phyloP scores from a whole-genome alignment of 2,797 vertebrate genomes.

The Synaphobranchus kaupii region DNA sequence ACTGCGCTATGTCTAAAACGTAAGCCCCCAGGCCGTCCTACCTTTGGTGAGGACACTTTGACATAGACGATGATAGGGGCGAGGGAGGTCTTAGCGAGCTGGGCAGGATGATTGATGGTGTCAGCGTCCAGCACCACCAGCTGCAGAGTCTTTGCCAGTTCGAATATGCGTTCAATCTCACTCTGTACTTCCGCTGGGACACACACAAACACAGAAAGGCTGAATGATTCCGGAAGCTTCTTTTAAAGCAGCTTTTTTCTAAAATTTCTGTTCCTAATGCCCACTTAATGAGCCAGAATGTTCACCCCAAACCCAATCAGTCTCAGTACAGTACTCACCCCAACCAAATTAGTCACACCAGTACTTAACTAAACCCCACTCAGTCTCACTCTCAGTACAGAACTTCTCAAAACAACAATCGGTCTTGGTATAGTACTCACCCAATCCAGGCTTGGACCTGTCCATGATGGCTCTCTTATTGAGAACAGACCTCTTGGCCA shows the following conservation, averaged over 20 bases:
- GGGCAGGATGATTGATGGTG: conserved; percentile 94
- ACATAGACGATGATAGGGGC: conserved; percentile 94
- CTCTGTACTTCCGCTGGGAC: conserved; percentile 90
- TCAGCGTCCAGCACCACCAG: conserved; percentile 91
- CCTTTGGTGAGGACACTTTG: conserved; percentile 95
- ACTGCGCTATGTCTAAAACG: too few species aligned
- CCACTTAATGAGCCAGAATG: not conserved
- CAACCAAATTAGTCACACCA: not conserved
- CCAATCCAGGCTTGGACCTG: conserved; percentile 92
- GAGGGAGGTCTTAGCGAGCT: conserved; percentile 93
- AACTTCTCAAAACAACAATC: not conserved
- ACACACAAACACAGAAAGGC: conserved; percentile 32
- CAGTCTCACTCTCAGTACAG: not conserved
- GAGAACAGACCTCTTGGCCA: conserved; percentile 93
- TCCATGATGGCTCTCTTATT: conserved; percentile 96
- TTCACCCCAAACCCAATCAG: not conserved
- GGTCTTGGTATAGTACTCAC: conserved; percentile 64
- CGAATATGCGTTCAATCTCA: conserved; percentile 95
- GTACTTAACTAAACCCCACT: not conserved
- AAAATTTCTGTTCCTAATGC: not conserved
- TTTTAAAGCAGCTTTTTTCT: not conserved
- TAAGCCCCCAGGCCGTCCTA: conserved; percentile 46
- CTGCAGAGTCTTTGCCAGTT: conserved; percentile 93
- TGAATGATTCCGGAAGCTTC: not conserved
- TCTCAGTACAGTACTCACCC: not conserved